phyloP scores from a whole-genome alignment of 2,113 vertebrate genomes.

The Paramormyrops kingsleyae region DNA sequence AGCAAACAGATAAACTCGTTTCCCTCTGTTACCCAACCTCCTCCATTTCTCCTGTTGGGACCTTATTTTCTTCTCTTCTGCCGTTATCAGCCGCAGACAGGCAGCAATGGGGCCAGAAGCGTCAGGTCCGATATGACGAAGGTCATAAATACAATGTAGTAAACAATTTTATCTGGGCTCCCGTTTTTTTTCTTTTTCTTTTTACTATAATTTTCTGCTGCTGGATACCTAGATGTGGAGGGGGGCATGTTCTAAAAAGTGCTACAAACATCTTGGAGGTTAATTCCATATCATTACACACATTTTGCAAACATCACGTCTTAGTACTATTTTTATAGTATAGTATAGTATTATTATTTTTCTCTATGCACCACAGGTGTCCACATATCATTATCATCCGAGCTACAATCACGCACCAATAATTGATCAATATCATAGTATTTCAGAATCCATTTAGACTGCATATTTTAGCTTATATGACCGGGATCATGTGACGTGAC shows the following conservation, averaged over 20 bases:
- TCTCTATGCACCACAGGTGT: not conserved
- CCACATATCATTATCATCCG: not conserved
- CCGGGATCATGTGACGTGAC: too few relatives aligned
- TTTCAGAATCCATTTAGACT: not conserved
- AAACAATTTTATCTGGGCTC: not conserved
- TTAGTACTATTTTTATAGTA: not conserved
- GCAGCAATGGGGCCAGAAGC: not conserved
- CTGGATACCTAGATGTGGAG: not conserved
- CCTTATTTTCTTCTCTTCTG: not conserved
- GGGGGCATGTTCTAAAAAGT: not conserved
- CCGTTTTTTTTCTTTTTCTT: not conserved
- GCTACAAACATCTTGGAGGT: not conserved
- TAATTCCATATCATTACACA: not conserved
- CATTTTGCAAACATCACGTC: not conserved
- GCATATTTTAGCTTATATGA: not conserved
- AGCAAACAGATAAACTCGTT: not conserved
- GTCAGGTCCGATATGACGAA: constrained; percentile 1
- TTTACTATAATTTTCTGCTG: not conserved
- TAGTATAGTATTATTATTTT: too few relatives aligned
- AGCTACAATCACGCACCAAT: not conserved
- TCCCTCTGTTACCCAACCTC: not conserved
- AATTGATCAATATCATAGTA: not conserved
- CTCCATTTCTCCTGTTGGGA: not conserved
- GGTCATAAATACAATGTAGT: constrained; percentile 13
- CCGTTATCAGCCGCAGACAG: not conserved